Percentiles rank a stretch among this genome's conserved stretches.
These are phyloP conservation scores for Hydrocynus forskahlii DNA, from an alignment of 2,797 vertebrate species.

Conservation along the genomic window DNA sequence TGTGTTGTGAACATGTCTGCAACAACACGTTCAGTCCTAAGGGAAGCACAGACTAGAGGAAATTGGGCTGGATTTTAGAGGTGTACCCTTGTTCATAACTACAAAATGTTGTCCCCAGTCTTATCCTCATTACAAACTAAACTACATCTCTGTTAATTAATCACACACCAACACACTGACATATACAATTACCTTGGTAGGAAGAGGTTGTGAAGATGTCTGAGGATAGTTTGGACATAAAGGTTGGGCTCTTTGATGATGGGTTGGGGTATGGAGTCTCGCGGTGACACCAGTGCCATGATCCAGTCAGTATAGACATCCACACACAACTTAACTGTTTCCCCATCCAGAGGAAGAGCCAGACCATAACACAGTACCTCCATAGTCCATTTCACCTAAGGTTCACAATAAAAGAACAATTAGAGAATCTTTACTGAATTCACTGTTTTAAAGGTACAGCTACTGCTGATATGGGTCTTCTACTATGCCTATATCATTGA, in stretches of 20 bases:
- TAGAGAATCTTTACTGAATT: background rate
- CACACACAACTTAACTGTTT: constrained; percentile 92
- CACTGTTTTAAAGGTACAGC: background rate
- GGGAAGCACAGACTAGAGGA: too few species aligned
- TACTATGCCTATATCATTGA: too few species aligned
- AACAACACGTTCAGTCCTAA: too few species aligned
- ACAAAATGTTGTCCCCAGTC: background rate
- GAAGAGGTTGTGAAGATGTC: constrained; percentile 91
- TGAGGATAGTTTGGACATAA: constrained; percentile 91
- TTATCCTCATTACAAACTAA: background rate
- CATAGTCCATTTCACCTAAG: constrained; percentile 96
- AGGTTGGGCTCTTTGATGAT: constrained; percentile 90
- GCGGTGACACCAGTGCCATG: constrained; percentile 87
- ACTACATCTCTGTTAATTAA: background rate
- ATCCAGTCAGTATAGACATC: constrained; percentile 96
- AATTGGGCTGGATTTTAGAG: too few species aligned
- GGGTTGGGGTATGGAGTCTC: constrained; percentile 89
- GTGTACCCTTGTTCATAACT: too few species aligned
- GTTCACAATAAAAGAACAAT: background rate
- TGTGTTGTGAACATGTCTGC: too few species aligned
- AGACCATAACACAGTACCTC: constrained; percentile 92
- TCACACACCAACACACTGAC: background rate
- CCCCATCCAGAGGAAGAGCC: constrained; percentile 89
- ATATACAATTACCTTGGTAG: constrained; percentile 83
- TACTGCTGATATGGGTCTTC: too few species aligned